Evolutionary conservation across 2,888 invertebrate species (phyloP).

Genomic region (Mythimna vitellina): DNA sequence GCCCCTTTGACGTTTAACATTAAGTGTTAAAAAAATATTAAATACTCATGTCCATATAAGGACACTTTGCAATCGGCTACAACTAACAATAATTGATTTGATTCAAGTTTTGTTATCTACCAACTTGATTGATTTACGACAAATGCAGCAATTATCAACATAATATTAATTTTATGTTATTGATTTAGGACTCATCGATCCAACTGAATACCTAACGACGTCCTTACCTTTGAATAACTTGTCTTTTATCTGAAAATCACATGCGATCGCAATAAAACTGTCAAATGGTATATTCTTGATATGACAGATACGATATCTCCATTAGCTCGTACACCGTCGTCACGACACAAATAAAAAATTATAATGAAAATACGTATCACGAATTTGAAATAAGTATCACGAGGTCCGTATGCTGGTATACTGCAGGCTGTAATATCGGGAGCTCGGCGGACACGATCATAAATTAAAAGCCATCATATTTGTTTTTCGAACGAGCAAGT

Average conservation of each 20-base stretch:
- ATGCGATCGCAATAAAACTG: conserved; percentile 86
- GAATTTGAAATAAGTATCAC: conserved; percentile 73
- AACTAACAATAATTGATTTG: conserved; percentile 48
- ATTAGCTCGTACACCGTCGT: conserved; percentile 83
- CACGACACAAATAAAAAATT: conserved; percentile 81
- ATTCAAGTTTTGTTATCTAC: conserved; percentile 17
- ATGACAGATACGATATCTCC: conserved; percentile 88
- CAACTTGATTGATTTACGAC: conserved; percentile 49
- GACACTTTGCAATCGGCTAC: conserved; percentile 50
- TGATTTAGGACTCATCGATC: conserved; percentile 53
- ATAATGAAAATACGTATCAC: conserved; percentile 75
- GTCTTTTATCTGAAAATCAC: conserved; percentile 80
- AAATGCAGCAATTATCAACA: conserved; percentile 17
- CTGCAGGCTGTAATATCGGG: conserved; percentile 72
- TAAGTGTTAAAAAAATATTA: conserved; percentile 62
- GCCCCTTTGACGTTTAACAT: conserved; percentile 67
- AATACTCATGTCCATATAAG: conserved; percentile 68
- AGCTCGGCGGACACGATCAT: conserved; percentile 79
- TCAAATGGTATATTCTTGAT: conserved; percentile 84
- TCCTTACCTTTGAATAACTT: conserved; percentile 71
- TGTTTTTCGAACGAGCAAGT: conserved; percentile 85
- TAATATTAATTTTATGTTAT: conserved; percentile 53
- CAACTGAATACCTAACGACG: conserved; percentile 62
- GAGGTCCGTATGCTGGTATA: conserved; percentile 62
- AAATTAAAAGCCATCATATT: conserved; percentile 89